Evolutionary conservation across 1,140 invertebrate species (phyloP), one percentile per base, ranked within the genome.

Genomic region (Drosophila simulans): DNA sequence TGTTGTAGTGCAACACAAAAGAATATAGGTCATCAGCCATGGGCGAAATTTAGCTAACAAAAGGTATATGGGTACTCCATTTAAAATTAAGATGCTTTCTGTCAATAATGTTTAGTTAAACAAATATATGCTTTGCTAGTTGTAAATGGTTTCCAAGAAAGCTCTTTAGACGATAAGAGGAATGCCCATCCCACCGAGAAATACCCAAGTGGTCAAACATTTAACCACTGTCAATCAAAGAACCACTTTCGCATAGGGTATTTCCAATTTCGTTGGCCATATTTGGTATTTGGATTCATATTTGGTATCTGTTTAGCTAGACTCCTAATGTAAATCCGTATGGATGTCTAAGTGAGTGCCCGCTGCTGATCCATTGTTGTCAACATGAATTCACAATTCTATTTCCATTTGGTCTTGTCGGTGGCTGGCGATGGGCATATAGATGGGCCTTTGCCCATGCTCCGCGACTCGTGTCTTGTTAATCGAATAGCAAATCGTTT

Each of bases 401-500:
- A 77, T 88, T 88, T 80, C 59, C 68, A 88, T 88, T 84, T 77
- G 65, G 63, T 70, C 78, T 89, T 89, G 65, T 89, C 51, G 69
- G 58, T 34, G 59, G 48, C 57, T 66, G 74, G 46, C 73, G 49
- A 56, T 58, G 64, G 45, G 60, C 37, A 13, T 10, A 13, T 10
- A 11, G 17, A 10, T 17, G 17, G 17, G 10, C 15, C 59, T 27
- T 17, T 46, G 11, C 15, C 59, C 65, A 2, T 40, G 34, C 10
- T 31, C 56, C 56, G 53, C 71, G 57, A 37, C 22, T 77, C 60
- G 71, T 86, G 82, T 71, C 62, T 76, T 83, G 62, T 88, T 86
- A 86, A 86, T 86, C 82, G 83, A 86, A 88, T 83, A 65, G 79
- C 84, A 89, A 86, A 88, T 79, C 82, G 79, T 88, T 83, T 79